Conservation (phyloP, 2,113 vertebrate genomes). For the Rostratula benghalensis region DNA sequence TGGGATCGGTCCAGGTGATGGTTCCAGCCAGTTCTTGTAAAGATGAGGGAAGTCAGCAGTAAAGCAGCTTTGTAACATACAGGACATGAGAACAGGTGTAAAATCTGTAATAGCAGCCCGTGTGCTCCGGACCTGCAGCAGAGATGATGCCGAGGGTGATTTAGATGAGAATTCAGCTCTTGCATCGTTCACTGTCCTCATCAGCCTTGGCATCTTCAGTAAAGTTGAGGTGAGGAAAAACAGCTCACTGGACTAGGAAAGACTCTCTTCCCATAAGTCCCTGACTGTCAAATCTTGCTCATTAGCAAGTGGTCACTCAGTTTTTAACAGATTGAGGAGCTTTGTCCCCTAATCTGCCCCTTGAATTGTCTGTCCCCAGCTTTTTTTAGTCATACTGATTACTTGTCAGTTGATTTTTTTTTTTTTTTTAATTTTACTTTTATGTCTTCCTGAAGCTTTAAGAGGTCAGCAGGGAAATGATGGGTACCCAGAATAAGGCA, state of each 20-base stretch:
- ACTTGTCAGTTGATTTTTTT: neutral
- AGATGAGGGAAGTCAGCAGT: slow-evolving; percentile 32
- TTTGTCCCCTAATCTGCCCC: neutral
- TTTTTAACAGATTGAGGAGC: neutral
- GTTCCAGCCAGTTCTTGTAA: slow-evolving; percentile 11
- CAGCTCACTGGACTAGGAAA: neutral
- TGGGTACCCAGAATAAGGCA: neutral
- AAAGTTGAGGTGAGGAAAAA: neutral
- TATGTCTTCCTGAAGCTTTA: neutral
- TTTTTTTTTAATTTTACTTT: too few species aligned
- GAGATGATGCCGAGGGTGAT: neutral
- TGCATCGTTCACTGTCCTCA: neutral
- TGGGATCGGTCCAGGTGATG: slow-evolving; percentile 44
- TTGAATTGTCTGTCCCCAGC: neutral
- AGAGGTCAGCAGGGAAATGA: neutral
- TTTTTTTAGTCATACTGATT: neutral
- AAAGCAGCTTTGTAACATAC: slow-evolving; percentile 32
- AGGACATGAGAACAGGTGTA: slow-evolving; percentile 32
- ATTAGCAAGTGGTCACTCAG: neutral
- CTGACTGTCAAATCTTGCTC: neutral
- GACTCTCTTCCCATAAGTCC: neutral
- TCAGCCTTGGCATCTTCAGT: neutral
- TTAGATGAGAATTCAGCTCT: neutral
- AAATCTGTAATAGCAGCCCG: neutral
- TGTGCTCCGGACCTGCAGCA: neutral